Conservation (phyloP, 2,797 vertebrate genomes). For the Protonibea diacanthus region DNA sequence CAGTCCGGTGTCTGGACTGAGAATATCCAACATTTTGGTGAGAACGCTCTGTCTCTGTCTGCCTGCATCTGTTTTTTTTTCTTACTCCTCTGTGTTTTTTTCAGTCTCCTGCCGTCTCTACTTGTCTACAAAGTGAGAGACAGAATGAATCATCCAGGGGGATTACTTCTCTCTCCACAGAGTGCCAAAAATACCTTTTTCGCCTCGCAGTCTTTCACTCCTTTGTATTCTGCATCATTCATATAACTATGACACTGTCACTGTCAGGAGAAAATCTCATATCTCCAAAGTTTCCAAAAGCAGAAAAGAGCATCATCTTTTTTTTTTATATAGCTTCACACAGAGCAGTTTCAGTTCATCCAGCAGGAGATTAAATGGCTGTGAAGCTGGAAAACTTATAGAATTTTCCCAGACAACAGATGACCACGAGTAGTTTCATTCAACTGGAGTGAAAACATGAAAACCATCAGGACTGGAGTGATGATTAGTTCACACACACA, state of each 20-base stretch:
- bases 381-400: slow-evolving; percentile 11
- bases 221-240: slow-evolving; percentile 52
- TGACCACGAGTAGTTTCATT: slow-evolving; percentile 8
- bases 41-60: slow-evolving; percentile 43
- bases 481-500: not conserved
- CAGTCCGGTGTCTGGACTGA: slow-evolving; percentile 27
- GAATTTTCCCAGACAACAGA: not conserved
- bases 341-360: slow-evolving; percentile 25
- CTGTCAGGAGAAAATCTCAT: slow-evolving; percentile 19
- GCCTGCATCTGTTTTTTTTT: not conserved
- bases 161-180: slow-evolving; percentile 58
- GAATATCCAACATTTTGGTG: slow-evolving; percentile 25
- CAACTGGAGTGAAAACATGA: not conserved
- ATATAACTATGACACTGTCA: slow-evolving; percentile 21
- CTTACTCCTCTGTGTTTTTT: slow-evolving; percentile 22
- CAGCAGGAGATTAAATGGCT: slow-evolving; percentile 22
- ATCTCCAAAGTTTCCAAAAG: slow-evolving; percentile 34
- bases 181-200: slow-evolving; percentile 60
- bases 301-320: slow-evolving; percentile 34
- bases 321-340: slow-evolving; percentile 3
- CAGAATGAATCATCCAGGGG: slow-evolving; percentile 56
- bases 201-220: slow-evolving; percentile 50
- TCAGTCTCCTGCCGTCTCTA: slow-evolving; percentile 51
- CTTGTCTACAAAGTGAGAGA: slow-evolving; percentile 68
- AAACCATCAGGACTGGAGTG: not conserved